A percentile compares a stretch with the other conserved stretches of the same genome.
These are phyloP conservation scores for Mobula hypostoma DNA, from an alignment of 2,113 vertebrate genomes.

Conservation along the genomic window DNA sequence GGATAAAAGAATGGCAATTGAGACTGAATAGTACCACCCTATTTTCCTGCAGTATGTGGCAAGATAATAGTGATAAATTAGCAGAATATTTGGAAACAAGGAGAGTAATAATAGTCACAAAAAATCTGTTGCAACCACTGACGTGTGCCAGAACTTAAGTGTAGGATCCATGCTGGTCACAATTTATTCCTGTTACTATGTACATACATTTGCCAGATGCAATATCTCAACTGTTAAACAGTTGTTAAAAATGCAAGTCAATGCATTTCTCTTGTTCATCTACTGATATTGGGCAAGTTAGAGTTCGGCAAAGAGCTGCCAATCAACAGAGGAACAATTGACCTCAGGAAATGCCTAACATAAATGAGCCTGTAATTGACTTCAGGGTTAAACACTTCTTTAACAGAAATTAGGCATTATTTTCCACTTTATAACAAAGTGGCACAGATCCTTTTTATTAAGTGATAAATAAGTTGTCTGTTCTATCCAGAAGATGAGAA, in stretches of 20 bases:
- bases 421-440: too few species aligned
- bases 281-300: not conserved
- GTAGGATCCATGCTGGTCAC: not conserved
- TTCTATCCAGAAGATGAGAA: not conserved
- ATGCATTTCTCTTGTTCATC: not conserved
- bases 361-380: not conserved
- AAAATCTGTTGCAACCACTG: not conserved
- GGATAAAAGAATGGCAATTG: not conserved
- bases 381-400: not conserved
- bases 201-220: not conserved
- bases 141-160: not conserved
- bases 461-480: not conserved
- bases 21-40: not conserved
- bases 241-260: not conserved
- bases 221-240: not conserved
- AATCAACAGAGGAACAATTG: not conserved
- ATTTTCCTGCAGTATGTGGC: not conserved
- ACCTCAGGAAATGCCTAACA: not conserved
- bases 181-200: not conserved
- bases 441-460: not conserved
- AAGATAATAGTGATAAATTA: not conserved
- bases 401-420: too few species aligned
- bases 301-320: not conserved
- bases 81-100: not conserved
- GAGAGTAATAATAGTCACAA: not conserved